Percentiles rank a stretch among this genome's conserved stretches.
Evolutionary conservation across 2,113 vertebrate species (phyloP).

Genomic region (Gobio gobio): DNA sequence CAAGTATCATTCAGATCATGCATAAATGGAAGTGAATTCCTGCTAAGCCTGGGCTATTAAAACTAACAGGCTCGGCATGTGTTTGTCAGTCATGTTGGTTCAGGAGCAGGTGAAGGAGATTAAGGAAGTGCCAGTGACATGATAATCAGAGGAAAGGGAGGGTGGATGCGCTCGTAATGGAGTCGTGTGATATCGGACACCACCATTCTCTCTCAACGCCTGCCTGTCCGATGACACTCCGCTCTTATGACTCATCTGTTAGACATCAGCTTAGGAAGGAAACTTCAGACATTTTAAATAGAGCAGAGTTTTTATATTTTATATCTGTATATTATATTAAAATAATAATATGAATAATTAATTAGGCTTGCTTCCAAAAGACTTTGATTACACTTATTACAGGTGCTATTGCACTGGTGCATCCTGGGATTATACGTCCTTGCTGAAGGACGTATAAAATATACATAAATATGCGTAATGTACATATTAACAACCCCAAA

Average conservation of each 20-base stretch:
- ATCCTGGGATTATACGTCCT: no score
- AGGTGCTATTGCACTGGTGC: no score
- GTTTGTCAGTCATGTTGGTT: slow-evolving; percentile 20
- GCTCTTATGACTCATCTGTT: slow-evolving; percentile 14
- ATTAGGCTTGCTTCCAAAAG: no score
- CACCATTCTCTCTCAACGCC: neutral
- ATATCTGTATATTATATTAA: no score
- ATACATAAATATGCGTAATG: no score
- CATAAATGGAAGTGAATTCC: slow-evolving; percentile 1
- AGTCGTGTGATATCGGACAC: slow-evolving; percentile 6
- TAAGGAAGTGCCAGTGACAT: slow-evolving; percentile 38
- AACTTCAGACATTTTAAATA: neutral
- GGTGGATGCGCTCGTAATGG: neutral
- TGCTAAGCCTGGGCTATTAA: slow-evolving; percentile 19
- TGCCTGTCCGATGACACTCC: neutral
- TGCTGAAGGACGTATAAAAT: no score
- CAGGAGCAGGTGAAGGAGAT: slow-evolving; percentile 45
- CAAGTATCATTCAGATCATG: neutral
- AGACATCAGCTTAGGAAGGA: neutral
- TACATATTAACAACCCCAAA: no score
- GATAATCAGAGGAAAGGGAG: slow-evolving; percentile 29
- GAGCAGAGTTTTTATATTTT: neutral
- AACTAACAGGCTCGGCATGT: slow-evolving; percentile 16
- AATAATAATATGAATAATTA: no score
- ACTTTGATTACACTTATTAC: no score